Evolutionary conservation across 2,113 vertebrate genomes (phyloP).

Genomic region (Paradoxurus hermaphroditus): DNA sequence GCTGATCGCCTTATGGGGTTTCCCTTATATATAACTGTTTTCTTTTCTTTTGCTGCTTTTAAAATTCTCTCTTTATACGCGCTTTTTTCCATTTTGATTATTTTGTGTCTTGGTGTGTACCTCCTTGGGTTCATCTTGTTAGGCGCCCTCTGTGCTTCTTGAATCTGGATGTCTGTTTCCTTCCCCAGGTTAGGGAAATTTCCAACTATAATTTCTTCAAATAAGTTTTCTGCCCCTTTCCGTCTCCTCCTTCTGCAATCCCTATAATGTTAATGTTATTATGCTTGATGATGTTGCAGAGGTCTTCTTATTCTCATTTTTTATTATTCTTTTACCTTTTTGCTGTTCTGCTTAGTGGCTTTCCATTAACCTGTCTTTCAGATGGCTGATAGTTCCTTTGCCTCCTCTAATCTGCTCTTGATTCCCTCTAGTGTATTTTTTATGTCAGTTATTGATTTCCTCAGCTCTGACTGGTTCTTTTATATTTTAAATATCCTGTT

Average conservation of each 20-base stretch:
- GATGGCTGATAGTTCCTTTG: background rate
- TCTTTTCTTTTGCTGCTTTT: background rate
- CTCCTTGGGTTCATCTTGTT: background rate
- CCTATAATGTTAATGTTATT: background rate
- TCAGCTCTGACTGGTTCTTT: background rate
- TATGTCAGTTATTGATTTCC: background rate
- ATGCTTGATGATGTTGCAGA: background rate
- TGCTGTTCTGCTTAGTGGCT: background rate
- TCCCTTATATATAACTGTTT: background rate
- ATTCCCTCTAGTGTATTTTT: background rate
- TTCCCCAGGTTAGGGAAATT: background rate
- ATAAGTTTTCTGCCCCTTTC: background rate
- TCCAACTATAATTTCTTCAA: background rate
- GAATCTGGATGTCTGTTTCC: background rate
- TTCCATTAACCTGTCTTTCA: background rate
- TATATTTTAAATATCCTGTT: background rate
- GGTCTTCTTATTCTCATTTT: background rate
- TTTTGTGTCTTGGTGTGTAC: background rate
- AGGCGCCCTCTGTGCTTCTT: background rate
- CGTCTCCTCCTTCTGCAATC: background rate
- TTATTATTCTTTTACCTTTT: background rate
- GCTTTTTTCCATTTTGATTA: background rate
- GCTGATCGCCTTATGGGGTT: background rate
- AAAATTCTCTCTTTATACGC: background rate
- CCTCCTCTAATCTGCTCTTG: background rate